phyloP scores from a whole-genome alignment of 2,888 invertebrate species.

The Idaea biselata region DNA sequence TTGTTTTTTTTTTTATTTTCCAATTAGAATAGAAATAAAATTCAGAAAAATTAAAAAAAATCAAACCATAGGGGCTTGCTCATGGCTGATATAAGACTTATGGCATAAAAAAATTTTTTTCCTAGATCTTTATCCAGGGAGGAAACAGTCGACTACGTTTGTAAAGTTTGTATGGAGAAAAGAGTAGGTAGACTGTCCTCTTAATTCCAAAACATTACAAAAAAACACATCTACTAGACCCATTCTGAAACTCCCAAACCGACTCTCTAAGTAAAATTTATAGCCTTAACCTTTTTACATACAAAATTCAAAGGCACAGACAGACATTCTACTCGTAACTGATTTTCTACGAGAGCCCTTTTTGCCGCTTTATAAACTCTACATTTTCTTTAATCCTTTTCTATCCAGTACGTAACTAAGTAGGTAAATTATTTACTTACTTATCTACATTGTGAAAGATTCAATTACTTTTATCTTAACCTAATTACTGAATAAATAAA shows the following conservation, averaged over 20 bases:
- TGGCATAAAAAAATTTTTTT: too few relatives aligned
- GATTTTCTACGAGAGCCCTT: background rate
- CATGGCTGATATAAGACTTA: too few relatives aligned
- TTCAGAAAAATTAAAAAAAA: too few relatives aligned
- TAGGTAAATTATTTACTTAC: background rate
- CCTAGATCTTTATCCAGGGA: too few relatives aligned
- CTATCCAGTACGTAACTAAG: background rate
- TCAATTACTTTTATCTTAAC: background rate
- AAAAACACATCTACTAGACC: background rate
- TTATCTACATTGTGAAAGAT: background rate
- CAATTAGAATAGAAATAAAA: too few relatives aligned
- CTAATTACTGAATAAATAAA: background rate
- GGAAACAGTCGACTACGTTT: too few relatives aligned
- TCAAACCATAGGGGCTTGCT: too few relatives aligned
- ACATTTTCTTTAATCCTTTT: background rate
- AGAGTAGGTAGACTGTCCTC: too few relatives aligned
- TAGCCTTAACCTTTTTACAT: background rate
- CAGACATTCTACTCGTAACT: background rate
- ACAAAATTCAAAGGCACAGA: background rate
- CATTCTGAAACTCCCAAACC: slow-evolving; percentile 2
- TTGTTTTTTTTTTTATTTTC: too few relatives aligned
- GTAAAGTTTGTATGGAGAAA: too few relatives aligned
- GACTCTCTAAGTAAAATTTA: background rate
- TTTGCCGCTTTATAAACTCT: background rate
- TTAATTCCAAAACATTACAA: background rate